Conservation (phyloP, 1,140 invertebrate genomes). For the Samia ricini region DNA sequence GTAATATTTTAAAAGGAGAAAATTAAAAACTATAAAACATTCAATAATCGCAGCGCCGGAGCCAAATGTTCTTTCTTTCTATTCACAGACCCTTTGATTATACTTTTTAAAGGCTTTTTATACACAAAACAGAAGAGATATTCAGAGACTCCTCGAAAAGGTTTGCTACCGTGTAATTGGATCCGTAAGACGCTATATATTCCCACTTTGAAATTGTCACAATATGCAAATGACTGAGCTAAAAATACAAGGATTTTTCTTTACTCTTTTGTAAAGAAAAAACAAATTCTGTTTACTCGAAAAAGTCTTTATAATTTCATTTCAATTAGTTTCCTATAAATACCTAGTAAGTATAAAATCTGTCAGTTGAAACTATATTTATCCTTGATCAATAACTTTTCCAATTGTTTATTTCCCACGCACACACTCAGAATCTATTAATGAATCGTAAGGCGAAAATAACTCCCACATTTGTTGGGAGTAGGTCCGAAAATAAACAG, state of each 20-base stretch:
- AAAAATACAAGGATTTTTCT: slow-evolving; percentile 1
- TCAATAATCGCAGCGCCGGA: slow-evolving; percentile 48
- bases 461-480: slow-evolving; percentile 7
- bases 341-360: neutral
- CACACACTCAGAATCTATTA: neutral
- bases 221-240: slow-evolving; percentile 35
- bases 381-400: neutral
- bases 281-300: neutral
- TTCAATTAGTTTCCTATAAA: neutral
- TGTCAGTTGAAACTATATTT: too few species aligned
- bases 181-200: slow-evolving; percentile 39
- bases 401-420: neutral
- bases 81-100: slow-evolving; percentile 57
- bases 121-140: slow-evolving; percentile 52
- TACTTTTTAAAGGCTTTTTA: slow-evolving; percentile 60
- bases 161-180: slow-evolving; percentile 54
- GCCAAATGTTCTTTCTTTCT: slow-evolving; percentile 54
- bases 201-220: slow-evolving; percentile 29
- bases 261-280: neutral
- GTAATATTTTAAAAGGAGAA: slow-evolving; percentile 34
- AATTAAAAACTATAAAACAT: slow-evolving; percentile 61
- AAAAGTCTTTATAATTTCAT: neutral
- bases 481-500: slow-evolving; percentile 34
- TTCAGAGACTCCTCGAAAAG: slow-evolving; percentile 37
- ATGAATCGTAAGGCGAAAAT: slow-evolving; percentile 8